A percentile compares a stretch with the other conserved stretches of the same genome.
Evolutionary conservation across 2,888 invertebrate species (phyloP).

Genomic region (Trachelus tabidus): DNA sequence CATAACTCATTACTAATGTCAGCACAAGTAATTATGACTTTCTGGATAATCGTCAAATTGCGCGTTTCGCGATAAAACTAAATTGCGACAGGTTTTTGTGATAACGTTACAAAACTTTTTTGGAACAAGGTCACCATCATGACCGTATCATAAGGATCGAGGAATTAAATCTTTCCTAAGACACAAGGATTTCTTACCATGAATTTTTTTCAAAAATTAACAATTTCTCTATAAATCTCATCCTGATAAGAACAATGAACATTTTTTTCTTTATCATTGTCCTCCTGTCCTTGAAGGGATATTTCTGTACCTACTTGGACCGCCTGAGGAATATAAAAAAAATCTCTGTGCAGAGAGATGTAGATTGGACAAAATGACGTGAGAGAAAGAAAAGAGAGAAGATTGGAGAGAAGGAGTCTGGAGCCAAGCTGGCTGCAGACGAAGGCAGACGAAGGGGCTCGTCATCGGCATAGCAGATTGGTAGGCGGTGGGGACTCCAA

Average conservation of each 20-base stretch:
- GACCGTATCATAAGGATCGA: background rate
- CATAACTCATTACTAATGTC: background rate
- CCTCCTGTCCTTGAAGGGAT: background rate
- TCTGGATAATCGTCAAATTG: background rate
- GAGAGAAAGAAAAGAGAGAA: background rate
- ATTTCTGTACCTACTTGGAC: background rate
- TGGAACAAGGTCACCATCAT: background rate
- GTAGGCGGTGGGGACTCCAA: conserved; percentile 57
- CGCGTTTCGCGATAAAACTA: background rate
- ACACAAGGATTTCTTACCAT: background rate
- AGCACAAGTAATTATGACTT: background rate
- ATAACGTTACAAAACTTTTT: background rate
- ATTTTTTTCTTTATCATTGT: background rate
- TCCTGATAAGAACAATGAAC: background rate
- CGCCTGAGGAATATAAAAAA: background rate
- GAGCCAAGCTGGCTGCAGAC: conserved; percentile 64
- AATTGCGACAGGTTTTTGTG: background rate
- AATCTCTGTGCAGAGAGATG: background rate
- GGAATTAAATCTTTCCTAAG: background rate
- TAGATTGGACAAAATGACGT: background rate
- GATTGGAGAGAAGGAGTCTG: conserved; percentile 43
- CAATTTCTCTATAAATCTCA: background rate
- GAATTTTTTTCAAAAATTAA: background rate
- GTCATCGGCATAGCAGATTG: conserved; percentile 51
- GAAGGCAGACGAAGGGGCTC: conserved; percentile 60